phyloP scores from a whole-genome alignment of 35 echinoderm and acorn worm species.

The Diadema setosum region DNA sequence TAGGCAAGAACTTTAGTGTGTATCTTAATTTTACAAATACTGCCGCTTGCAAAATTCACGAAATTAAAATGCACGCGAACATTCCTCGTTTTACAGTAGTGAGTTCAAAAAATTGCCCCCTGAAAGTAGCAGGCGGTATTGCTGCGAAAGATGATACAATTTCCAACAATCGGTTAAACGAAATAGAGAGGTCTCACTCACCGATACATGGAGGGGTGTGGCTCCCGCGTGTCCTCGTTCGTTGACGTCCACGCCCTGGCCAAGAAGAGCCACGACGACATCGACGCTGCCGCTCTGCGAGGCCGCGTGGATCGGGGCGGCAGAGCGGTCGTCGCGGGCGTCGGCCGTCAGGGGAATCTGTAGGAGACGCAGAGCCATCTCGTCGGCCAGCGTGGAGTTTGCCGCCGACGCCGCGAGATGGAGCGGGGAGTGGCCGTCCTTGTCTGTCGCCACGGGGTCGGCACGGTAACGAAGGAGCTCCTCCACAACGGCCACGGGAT shows the following conservation, averaged over 20 bases:
- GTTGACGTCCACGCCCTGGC: constrained; percentile 84
- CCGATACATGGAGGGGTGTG: constrained; percentile 93
- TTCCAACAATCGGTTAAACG: no score
- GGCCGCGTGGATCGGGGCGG: constrained; percentile 82
- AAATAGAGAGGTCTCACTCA: constrained; percentile 68
- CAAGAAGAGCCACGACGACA: constrained; percentile 67
- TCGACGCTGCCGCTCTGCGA: constrained; percentile 79
- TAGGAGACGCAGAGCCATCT: constrained; percentile 15
- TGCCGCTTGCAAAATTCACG: no score
- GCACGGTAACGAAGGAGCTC: constrained; percentile 65
- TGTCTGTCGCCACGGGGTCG: constrained; percentile 40
- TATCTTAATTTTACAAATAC: no score
- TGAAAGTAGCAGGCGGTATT: no score
- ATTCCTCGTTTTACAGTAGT: no score
- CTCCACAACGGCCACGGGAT: constrained; percentile 48
- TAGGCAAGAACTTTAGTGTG: no score
- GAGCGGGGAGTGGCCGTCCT: constrained; percentile 61
- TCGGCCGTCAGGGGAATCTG: not conserved
- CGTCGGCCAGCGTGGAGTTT: not conserved
- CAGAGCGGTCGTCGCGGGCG: constrained; percentile 48
- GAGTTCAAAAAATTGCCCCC: no score
- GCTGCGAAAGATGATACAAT: no score
- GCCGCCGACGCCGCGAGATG: constrained; percentile 57
- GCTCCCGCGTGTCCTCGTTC: constrained; percentile 71
- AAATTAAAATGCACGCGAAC: no score